phyloP scores from a whole-genome alignment of 1,140 invertebrate genomes.

The Stratiolaelaps scimitus region DNA sequence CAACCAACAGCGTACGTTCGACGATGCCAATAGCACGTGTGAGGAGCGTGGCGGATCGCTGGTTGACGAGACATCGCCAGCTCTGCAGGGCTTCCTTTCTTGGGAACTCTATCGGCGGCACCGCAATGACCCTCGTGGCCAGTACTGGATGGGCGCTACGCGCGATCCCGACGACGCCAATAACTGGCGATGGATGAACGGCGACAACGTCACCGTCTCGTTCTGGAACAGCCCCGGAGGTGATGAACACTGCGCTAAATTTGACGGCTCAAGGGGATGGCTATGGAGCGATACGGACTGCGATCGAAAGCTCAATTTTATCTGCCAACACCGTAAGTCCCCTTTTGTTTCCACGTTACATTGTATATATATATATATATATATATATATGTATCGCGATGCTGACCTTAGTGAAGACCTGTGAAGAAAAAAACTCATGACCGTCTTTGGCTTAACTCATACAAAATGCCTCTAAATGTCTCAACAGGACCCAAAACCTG shows the following conservation, averaged over 20 bases:
- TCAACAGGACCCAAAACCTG: slow-evolving; percentile 67
- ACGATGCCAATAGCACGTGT: slow-evolving; percentile 66
- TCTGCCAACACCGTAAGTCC: slow-evolving; percentile 81
- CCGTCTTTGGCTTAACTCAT: slow-evolving; percentile 21
- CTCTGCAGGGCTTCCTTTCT: slow-evolving; percentile 79
- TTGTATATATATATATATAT: slow-evolving; percentile 31
- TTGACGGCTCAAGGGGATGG: slow-evolving; percentile 84
- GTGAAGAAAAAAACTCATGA: too few relatives aligned
- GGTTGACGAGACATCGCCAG: slow-evolving; percentile 83
- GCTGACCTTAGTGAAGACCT: too few relatives aligned
- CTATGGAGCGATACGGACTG: slow-evolving; percentile 87
- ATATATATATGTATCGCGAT: too few relatives aligned
- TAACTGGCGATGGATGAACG: slow-evolving; percentile 77
- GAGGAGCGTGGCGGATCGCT: slow-evolving; percentile 62
- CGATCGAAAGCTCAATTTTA: slow-evolving; percentile 68
- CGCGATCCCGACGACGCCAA: slow-evolving; percentile 60
- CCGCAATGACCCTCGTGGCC: slow-evolving; percentile 71
- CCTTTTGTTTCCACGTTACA: background rate
- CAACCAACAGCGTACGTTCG: slow-evolving; percentile 63
- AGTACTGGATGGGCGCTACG: slow-evolving; percentile 86
- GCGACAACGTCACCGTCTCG: slow-evolving; percentile 65
- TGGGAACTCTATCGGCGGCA: slow-evolving; percentile 86
- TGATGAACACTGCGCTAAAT: slow-evolving; percentile 70
- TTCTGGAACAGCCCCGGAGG: slow-evolving; percentile 80
- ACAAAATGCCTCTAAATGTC: slow-evolving; percentile 27